Base-by-base conservation (phyloP, 2,797 vertebrate genomes). In the Emydoidea blandingii region DNA sequence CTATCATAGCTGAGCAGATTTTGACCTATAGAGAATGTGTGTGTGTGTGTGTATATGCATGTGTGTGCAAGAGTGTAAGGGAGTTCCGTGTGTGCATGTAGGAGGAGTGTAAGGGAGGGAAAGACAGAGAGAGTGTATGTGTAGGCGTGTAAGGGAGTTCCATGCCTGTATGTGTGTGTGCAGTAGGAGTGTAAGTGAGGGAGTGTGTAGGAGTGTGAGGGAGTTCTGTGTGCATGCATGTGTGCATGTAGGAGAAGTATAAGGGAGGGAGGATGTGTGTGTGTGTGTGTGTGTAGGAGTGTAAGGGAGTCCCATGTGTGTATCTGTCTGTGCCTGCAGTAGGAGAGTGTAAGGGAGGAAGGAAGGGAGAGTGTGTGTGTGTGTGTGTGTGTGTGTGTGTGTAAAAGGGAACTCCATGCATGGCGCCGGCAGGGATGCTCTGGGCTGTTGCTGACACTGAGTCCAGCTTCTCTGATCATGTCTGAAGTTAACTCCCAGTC, bases 401-500 rank as follows among this genome's bases (percentile, higher is more conserved):
- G 56, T 57, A 29, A 29, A 29, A 29, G 56, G 56, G 56, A 57
- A 86, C 19, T 86, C 68, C 85, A 8, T 29, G 78, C 27, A 56
- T 34, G 57, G 88, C 29, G 37, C 80, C 83, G 59, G 59, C 81
- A 87, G 74, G 50, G 88, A 79, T 56, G 74, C 44, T 72, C 85
- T 79, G 72, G 83, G 92, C 79, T 79, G 80, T 18, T 86, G 14
- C 80, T 29, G 59, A 83, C 85, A 86, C 76, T 23, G 54, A 53
- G 74, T 87, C 88, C 81, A 59, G 88, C 92, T 53, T 72, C 88
- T 93, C 52, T 9, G 84, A 80, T 59, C 85, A 52, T n/a, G 37
- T 81, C 85, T 87, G 76, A 83, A 50, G 80, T 79, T 86, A 87
- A 90, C 81, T 90, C 90, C 68, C 54, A 76, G 83, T 83, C 47